A percentile compares a stretch with the other conserved stretches of the same genome.
Conservation (phyloP, 2,113 vertebrate species). For the Syngnathus floridae region DNA sequence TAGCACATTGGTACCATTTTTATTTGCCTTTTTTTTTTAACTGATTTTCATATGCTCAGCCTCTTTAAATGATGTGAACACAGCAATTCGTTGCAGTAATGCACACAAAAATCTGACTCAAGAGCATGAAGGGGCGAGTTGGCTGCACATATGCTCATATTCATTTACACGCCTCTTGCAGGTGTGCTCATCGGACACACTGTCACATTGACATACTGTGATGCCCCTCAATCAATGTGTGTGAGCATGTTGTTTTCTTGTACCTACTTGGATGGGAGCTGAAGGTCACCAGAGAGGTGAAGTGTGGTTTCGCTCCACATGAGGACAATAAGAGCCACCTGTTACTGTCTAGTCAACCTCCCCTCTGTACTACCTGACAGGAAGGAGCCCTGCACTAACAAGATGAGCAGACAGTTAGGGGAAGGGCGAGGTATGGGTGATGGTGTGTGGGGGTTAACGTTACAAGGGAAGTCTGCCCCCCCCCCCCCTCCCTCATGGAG, state of each 20-base stretch:
- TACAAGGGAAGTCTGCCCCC: slow-evolving; percentile 30
- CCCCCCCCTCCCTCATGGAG: slow-evolving; percentile 39
- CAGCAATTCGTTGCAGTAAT: neutral
- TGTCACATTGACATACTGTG: neutral
- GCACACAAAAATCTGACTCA: neutral
- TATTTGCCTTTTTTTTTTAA: neutral
- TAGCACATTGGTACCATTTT: neutral
- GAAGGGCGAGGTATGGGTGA: slow-evolving; percentile 25
- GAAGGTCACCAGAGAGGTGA: neutral
- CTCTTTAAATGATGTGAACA: neutral
- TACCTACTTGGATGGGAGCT: neutral
- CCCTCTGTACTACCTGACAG: slow-evolving; percentile 25
- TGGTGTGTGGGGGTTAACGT: neutral
- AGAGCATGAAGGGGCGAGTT: slow-evolving; percentile 22
- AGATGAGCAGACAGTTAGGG: slow-evolving; percentile 49
- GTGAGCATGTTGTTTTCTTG: neutral
- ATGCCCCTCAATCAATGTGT: neutral
- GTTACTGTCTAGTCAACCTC: slow-evolving; percentile 14
- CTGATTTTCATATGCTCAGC: neutral
- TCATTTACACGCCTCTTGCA: slow-evolving; percentile 28
- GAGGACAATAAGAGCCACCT: slow-evolving; percentile 25
- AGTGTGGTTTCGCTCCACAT: slow-evolving; percentile 18
- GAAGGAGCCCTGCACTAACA: slow-evolving; percentile 46
- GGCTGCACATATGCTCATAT: slow-evolving; percentile 39
- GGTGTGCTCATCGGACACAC: slow-evolving; percentile 16